Base-by-base conservation (phyloP, 2,888 invertebrate species). In the Drosophila macrothrix region DNA sequence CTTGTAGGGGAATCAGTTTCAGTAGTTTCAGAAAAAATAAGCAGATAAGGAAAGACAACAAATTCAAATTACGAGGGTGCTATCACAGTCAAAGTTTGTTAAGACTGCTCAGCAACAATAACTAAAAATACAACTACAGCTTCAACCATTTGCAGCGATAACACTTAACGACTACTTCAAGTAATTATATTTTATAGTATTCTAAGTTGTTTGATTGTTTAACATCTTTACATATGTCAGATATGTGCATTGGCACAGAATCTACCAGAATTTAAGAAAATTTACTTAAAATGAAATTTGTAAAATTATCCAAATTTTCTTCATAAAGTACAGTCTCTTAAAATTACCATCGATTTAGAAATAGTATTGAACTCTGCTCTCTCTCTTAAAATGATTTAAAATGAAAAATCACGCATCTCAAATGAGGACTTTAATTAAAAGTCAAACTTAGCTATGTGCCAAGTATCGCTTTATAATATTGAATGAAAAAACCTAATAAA, bases 21-120 rank as follows among this genome's bases (percentile, higher is more conserved):
- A 53, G 25, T 60, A 14, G 29, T n/a, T n/a, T n/a, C n/a, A n/a
- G 41, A 37, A 10, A 29, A 28, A 50, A 39, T n/a, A 29, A 19
- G 50, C 25, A 56, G 56, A 56, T 39, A 56, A n/a, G 28, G 28
- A 69, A 58, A 28, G 50, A 72, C 50, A 67, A 39, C 50, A 62
- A 67, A 59, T 76, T 63, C 53, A 65, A 65, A 56, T 58, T 66
- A 55, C 4, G 39, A 49, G 77, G 35, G 62, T 28, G 53, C 33
- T 31, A 37, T 29, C 22, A 39, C 29, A 54, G 37, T 37, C 22
- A 37, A 69, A 70, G 37, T 69, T 71, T 46, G 37, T 19, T 43
- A 19, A 43, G 41, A 14, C 62, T 37, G 22, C 22, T 55, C 33
- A 31, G 22, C n/a, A 28, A 46, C 19, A 46, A 49, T 35, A 61